A percentile compares a stretch with the other conserved stretches of the same genome.
Evolutionary conservation across 2,888 invertebrate species (phyloP).

Genomic region (Coelinius sp.): DNA sequence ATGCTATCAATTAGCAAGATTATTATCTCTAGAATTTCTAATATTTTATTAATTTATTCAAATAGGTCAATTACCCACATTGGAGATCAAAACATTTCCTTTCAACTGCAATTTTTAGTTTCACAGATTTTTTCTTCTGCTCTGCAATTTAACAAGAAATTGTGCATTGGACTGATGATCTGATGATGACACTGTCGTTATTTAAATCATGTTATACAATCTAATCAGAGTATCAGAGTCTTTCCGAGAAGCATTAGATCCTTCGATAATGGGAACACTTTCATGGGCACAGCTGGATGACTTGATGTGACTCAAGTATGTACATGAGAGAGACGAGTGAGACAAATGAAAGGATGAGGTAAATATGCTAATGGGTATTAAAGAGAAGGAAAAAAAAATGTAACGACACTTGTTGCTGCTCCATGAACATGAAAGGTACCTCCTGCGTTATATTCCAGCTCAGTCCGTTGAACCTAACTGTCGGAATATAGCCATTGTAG

Average conservation of each 20-base stretch:
- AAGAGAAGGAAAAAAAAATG: background rate
- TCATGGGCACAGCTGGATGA: background rate
- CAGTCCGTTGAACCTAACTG: conserved; percentile 65
- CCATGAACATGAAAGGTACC: background rate
- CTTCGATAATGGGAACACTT: background rate
- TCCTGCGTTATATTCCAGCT: conserved; percentile 45
- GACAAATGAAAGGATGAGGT: background rate
- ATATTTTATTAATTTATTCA: conserved; percentile 20
- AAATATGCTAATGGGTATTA: conserved; percentile 10
- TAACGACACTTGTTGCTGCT: background rate
- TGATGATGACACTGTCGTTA: background rate
- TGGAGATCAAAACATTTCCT: background rate
- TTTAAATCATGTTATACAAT: background rate
- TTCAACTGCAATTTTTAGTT: no score
- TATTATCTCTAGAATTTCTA: background rate
- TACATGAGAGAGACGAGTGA: background rate
- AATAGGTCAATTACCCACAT: conserved; percentile 11
- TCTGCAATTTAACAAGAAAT: no score
- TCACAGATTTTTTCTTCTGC: no score
- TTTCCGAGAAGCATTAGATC: background rate
- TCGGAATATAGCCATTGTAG: conserved; percentile 54
- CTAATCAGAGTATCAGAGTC: background rate
- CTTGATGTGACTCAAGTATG: background rate
- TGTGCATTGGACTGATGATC: background rate
- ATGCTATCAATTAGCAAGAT: conserved; percentile 13